Evolutionary conservation across 1,140 invertebrate species (phyloP).

Genomic region (Eupeodes corollae): DNA sequence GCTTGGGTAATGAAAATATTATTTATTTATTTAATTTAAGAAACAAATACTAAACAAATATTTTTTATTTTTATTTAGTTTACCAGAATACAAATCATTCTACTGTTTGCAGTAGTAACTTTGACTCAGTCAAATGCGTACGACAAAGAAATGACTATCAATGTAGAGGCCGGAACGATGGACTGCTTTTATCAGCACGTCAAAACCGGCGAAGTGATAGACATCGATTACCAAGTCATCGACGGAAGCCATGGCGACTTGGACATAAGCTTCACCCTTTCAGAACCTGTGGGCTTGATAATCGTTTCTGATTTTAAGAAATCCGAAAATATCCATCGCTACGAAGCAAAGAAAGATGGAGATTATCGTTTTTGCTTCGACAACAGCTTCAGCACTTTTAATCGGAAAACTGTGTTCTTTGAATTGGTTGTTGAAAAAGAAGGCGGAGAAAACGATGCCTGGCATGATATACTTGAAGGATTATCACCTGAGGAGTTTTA

Average conservation of each 20-base stretch:
- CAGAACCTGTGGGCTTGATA: slow-evolving; percentile 50
- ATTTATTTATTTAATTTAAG: too few relatives aligned
- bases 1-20: too few relatives aligned
- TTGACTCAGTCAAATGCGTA: slow-evolving; percentile 13
- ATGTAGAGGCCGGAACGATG: slow-evolving; percentile 51
- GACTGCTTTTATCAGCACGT: slow-evolving; percentile 60
- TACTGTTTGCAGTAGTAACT: too few relatives aligned
- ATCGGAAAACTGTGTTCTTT: slow-evolving; percentile 70
- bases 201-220: slow-evolving; percentile 47
- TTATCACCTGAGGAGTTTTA: slow-evolving; percentile 43
- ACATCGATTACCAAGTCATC: slow-evolving; percentile 69
- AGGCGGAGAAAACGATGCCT: slow-evolving; percentile 40
- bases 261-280: slow-evolving; percentile 61
- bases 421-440: slow-evolving; percentile 59
- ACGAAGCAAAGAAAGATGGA: slow-evolving; percentile 45
- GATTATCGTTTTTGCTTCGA: slow-evolving; percentile 75
- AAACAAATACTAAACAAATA: too few relatives aligned
- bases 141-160: slow-evolving; percentile 57
- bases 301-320: slow-evolving; percentile 58
- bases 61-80: too few relatives aligned
- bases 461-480: slow-evolving; percentile 37
- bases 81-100: too few relatives aligned
- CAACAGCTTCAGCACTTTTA: slow-evolving; percentile 68
- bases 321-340: slow-evolving; percentile 55
- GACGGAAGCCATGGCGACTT: slow-evolving; percentile 63